Percentiles rank a stretch among this genome's conserved stretches.
Conservation (phyloP, 2,888 invertebrate species). For the Erebia aethiops region DNA sequence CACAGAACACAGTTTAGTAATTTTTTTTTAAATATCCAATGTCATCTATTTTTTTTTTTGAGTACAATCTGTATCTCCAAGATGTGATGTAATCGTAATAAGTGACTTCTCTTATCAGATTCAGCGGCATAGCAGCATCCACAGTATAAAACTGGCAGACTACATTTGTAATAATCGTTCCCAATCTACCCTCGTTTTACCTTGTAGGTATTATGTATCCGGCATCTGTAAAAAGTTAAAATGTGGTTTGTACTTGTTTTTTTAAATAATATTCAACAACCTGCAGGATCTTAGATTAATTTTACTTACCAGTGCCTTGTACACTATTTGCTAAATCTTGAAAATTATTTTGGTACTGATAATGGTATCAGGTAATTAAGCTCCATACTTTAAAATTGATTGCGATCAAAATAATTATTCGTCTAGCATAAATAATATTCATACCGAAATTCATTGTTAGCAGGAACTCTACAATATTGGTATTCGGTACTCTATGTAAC, state of each 20-base stretch:
- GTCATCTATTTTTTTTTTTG: not conserved
- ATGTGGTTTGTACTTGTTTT: too few species aligned
- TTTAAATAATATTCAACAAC: too few species aligned
- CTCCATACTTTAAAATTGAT: constrained; percentile 9
- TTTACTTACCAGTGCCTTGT: not conserved
- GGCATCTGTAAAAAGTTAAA: constrained; percentile 3
- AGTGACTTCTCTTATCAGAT: not conserved
- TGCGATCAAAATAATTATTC: constrained; percentile 5
- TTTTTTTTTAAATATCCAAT: too few species aligned
- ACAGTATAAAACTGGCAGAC: constrained; percentile 10
- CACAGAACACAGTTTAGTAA: too few species aligned
- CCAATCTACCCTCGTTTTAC: not conserved
- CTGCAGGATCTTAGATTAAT: not conserved
- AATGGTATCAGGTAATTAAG: not conserved
- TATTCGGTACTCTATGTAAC: not conserved
- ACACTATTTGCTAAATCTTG: not conserved
- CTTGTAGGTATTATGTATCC: not conserved
- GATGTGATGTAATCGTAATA: not conserved
- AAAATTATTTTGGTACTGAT: not conserved
- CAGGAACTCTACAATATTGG: not conserved
- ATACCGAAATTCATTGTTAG: constrained; percentile 8
- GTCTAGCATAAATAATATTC: constrained; percentile 13
- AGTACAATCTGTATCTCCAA: constrained; percentile 2
- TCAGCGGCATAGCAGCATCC: constrained; percentile 3
- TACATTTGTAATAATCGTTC: constrained; percentile 1